These are phyloP conservation scores for Eucera pruinosa DNA, from an alignment of 2,888 invertebrate genomes.

Conservation along the genomic window DNA sequence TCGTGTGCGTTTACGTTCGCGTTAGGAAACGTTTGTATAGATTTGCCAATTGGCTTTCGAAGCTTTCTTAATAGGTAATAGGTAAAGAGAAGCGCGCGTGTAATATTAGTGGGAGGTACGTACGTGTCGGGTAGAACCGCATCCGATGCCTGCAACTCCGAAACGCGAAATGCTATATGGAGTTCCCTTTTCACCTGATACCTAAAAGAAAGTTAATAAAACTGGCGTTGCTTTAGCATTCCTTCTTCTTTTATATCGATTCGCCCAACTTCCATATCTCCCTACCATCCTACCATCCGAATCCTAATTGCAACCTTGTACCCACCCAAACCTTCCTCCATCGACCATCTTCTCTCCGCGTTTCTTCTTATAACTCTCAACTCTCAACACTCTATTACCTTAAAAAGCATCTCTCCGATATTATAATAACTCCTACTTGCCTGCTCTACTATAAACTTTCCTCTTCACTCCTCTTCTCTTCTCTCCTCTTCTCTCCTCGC, in stretches of 20 bases:
- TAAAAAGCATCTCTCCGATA: too few species aligned
- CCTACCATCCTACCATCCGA: conserved; percentile 58
- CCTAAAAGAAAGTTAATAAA: conserved; percentile 83
- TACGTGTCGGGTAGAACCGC: conserved; percentile 51
- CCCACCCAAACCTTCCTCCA: conserved; percentile 14
- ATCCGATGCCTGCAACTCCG: conserved; percentile 49
- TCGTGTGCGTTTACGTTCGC: too few species aligned
- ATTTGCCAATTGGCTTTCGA: too few species aligned
- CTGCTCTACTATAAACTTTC: too few species aligned
- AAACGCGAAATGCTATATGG: too few species aligned
- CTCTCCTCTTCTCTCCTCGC: too few species aligned
- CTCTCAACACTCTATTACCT: too few species aligned
- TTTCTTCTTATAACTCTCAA: background rate
- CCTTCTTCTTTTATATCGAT: conserved; percentile 83
- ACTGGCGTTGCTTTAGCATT: conserved; percentile 83
- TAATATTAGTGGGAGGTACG: conserved; percentile 16
- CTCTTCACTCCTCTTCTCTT: too few species aligned
- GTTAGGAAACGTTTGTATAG: too few species aligned
- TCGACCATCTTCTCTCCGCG: conserved; percentile 30
- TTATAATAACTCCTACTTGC: too few species aligned
- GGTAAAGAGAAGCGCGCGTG: too few species aligned
- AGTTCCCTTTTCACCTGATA: conserved; percentile 69
- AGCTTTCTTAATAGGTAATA: too few species aligned
- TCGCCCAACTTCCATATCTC: conserved; percentile 53
- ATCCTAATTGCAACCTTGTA: conserved; percentile 41